Base-by-base conservation (phyloP, 2,797 vertebrate genomes). In the Helostoma temminkii region DNA sequence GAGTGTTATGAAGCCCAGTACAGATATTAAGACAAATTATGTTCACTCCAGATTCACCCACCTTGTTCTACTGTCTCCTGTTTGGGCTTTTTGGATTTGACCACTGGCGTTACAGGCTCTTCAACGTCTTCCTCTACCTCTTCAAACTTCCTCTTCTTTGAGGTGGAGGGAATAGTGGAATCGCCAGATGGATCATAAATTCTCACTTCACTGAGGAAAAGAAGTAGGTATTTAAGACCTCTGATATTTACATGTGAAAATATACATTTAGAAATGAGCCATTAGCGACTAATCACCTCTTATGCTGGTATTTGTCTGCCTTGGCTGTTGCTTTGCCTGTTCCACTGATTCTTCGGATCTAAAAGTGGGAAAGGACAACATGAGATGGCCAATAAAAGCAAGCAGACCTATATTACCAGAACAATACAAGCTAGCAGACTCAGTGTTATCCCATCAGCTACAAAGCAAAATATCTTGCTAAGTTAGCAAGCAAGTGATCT, bases 331-430 rank as follows among this genome's bases (percentile, higher is more conserved):
- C 95, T 92, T 97, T 99, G 85, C 98, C 98, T 26, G 97, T 95
- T 71, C 98, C 97, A 84, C 97, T 99, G 88, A 99, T 96, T 88
- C 94, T 94, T 86, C 96, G 93, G 85, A 98, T 94, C 97, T 99
- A 80, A 56, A 41, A 18, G 14, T 2, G 37, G 16, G 37, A 43
- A 30, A 46, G 4, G 2, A 48, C 0, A n/a, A 56, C 0, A 72
- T 74, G 3, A 61, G 48, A 56, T 2, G 12, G 41, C 0, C 9
- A 18, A 22, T 11, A 28, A 6, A 54, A 42, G 5, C 19, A 32
- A 60, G 16, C 3, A 34, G 3, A 54, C 15, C 15, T 39, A 16
- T 16, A 15, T 37, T 37, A 37, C 36, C 15, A 16, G 15, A 6
- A 39, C 15, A 15, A 16, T 4, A 39, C 5, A 39, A 3, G 5